phyloP scores from a whole-genome alignment of 2,113 vertebrate species.

The Cricetomys ansorgei region DNA sequence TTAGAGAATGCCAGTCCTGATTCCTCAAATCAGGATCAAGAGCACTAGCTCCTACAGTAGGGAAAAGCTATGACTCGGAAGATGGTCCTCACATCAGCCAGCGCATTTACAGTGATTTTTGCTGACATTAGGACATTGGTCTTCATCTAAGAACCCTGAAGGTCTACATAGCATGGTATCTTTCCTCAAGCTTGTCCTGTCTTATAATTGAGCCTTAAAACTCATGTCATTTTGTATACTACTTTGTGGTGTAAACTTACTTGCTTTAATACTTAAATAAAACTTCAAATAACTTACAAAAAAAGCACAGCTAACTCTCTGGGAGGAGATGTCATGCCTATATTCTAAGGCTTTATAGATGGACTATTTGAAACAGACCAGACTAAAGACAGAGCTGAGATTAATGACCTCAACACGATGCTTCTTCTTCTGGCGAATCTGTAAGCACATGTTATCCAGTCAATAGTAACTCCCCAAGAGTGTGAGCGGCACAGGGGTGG shows the following conservation, averaged over 20 bases:
- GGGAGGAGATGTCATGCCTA: background rate
- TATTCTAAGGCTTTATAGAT: background rate
- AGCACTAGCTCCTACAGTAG: background rate
- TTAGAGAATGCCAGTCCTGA: background rate
- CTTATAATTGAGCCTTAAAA: background rate
- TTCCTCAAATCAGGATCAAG: background rate
- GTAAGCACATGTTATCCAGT: background rate
- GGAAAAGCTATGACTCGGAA: background rate
- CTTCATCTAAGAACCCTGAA: background rate
- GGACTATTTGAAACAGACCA: background rate
- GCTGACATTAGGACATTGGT: background rate
- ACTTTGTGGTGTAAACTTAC: background rate
- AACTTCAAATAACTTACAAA: background rate
- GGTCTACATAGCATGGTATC: background rate
- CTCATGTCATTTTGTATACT: background rate
- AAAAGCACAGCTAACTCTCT: background rate
- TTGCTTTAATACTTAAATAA: background rate
- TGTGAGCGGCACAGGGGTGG: background rate
- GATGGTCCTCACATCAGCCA: background rate
- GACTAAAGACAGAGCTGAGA: background rate
- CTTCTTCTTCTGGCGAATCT: background rate
- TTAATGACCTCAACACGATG: background rate
- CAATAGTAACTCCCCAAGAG: background rate
- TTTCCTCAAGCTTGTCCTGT: background rate
- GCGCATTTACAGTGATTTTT: background rate